These are phyloP conservation scores for Bimastos eiseni DNA, from an alignment of 2,888 invertebrate genomes.

Conservation along the genomic window DNA sequence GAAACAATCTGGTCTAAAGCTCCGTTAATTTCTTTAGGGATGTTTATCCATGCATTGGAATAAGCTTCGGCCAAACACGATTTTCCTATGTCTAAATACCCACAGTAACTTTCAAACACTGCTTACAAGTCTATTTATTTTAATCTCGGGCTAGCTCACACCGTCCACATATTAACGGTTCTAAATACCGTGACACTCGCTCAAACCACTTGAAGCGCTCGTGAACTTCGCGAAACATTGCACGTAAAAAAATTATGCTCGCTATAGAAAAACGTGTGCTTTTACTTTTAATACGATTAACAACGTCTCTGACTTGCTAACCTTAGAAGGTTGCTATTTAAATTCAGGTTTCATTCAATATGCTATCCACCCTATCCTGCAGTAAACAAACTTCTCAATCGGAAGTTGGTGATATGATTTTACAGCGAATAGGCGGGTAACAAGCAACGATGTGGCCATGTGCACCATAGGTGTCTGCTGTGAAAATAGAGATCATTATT, in stretches of 20 bases:
- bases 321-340: background rate
- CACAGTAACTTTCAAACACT: background rate
- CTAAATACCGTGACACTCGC: no score
- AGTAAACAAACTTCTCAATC: conserved; percentile 17
- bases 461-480: no score
- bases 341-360: background rate
- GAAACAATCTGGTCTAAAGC: background rate
- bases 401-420: background rate
- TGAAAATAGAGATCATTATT: no score
- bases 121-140: background rate
- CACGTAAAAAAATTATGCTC: no score
- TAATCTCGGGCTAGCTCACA: no score
- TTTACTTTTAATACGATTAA: background rate
- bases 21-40: background rate
- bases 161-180: no score
- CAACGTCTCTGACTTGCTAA: background rate
- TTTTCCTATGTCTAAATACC: background rate
- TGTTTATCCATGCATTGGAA: background rate
- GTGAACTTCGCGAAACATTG: no score
- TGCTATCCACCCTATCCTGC: no score
- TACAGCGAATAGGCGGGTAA: background rate
- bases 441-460: background rate
- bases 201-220: no score
- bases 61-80: background rate
- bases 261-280: no score